Conservation (phyloP, 2,888 invertebrate species). For the Lacanobia oleracea region DNA sequence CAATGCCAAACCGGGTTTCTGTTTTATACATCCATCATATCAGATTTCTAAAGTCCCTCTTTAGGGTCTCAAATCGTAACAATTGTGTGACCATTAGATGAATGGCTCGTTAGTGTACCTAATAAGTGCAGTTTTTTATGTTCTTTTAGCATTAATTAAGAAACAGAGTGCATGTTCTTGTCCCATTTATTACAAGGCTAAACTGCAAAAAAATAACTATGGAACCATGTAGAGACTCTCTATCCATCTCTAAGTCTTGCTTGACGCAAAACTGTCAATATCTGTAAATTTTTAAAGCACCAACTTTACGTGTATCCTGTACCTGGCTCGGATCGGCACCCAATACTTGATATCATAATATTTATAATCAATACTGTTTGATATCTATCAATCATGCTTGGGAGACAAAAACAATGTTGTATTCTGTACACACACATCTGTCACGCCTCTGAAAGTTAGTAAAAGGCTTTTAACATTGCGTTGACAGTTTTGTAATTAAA, state of each 20-base stretch:
- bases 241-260: neutral
- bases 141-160: neutral
- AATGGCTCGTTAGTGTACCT: neutral
- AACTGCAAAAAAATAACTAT: neutral
- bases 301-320: conserved; percentile 34
- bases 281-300: conserved; percentile 32
- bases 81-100: neutral
- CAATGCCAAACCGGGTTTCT: conserved; percentile 49
- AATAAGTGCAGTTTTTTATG: neutral
- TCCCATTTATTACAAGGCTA: neutral
- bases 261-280: conserved; percentile 13
- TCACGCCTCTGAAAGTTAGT: conserved; percentile 16
- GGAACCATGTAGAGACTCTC: neutral
- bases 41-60: conserved; percentile 33
- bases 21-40: conserved; percentile 49
- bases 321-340: conserved; percentile 62
- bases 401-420: conserved; percentile 43
- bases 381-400: conserved; percentile 54
- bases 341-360: conserved; percentile 59
- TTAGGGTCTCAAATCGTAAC: conserved; percentile 15
- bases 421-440: conserved; percentile 27
- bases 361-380: conserved; percentile 62
- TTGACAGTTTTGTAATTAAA: conserved; percentile 45
- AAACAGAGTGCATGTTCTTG: neutral
- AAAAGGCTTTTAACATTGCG: conserved; percentile 17